Evolutionary conservation across 1,140 invertebrate species (phyloP), one percentile per base, ranked within the genome.

Genomic region (Halyomorpha halys): DNA sequence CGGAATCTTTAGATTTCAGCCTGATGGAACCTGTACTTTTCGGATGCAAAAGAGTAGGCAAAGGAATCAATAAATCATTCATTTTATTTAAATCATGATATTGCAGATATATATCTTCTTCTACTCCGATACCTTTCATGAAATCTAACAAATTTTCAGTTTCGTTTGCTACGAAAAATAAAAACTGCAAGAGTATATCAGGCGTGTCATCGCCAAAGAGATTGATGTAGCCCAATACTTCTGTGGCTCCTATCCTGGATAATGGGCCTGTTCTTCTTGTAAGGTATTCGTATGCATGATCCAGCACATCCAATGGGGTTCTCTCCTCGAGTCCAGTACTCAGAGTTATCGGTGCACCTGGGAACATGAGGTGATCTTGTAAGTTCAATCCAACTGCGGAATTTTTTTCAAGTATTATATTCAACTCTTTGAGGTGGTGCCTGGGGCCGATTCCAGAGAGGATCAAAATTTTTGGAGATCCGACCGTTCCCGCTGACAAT

Each of bases 21-120:
- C 70, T 71, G 14, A 83, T 70, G 30, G 71, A 73, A 13, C 81
- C 81, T 21, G 68, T 68, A 34, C 77, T 78, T 64, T 75, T 72
- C 8, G 76, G 78, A n/a, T 81, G 71, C 68, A 82, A 56, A 51
- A 78, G 65, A 14, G 62, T 44, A 16, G 77, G 77, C 62, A 73
- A 70, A 9, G 77, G 70, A 3, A 73, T 67, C 63, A 83, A 85
- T 15, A 78, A 80, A 68, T 86, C 82, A 14, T 74, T 73, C 30
- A 76, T 72, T 47, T 81, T 84, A 65, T 82, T 80, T 39, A 73
- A 49, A 6, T 65, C 56, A 19, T 62, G 21, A 60, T 65, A 68
- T 49, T 63, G 80, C 34, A 86, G 79, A 67, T 87, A 87, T 69
- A 88, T 89, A 39, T 86, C 84, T 62, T 89, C 83, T 0, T 81